These are phyloP conservation scores for Bhutanitis thaidina DNA, from an alignment of 2,888 invertebrate genomes.

Conservation along the genomic window DNA sequence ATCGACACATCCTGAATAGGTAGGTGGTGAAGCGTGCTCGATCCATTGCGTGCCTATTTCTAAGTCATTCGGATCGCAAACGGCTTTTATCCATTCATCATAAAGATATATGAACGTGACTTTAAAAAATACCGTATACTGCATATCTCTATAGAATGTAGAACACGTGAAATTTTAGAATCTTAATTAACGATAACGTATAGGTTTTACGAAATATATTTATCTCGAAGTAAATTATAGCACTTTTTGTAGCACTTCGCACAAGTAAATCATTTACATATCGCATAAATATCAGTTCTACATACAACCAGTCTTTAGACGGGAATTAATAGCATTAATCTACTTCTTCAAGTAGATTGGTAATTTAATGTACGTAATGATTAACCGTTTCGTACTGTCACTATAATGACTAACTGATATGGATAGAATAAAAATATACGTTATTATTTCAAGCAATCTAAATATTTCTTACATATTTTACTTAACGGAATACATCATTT, in stretches of 20 bases:
- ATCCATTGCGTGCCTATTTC: slow-evolving; percentile 36
- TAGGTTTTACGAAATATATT: slow-evolving; percentile 12
- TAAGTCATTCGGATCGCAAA: slow-evolving; percentile 30
- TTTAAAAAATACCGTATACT: background rate
- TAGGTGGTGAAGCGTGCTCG: slow-evolving; percentile 68
- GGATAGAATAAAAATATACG: slow-evolving; percentile 14
- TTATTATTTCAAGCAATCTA: slow-evolving; percentile 19
- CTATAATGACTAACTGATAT: slow-evolving; percentile 20
- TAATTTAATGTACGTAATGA: slow-evolving; percentile 22
- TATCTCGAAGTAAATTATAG: slow-evolving; percentile 21
- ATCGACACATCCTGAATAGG: slow-evolving; percentile 74
- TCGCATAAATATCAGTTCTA: slow-evolving; percentile 22
- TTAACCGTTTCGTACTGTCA: slow-evolving; percentile 18
- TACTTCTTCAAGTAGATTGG: slow-evolving; percentile 20
- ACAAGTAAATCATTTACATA: slow-evolving; percentile 22
- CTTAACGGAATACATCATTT: too few relatives aligned
- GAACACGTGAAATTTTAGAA: slow-evolving; percentile 8
- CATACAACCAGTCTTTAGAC: slow-evolving; percentile 22
- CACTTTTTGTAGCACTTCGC: slow-evolving; percentile 20
- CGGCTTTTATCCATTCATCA: slow-evolving; percentile 64
- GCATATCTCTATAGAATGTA: background rate
- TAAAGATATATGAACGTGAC: slow-evolving; percentile 14
- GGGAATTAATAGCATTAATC: slow-evolving; percentile 22
- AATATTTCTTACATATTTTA: slow-evolving; percentile 2
- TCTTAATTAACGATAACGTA: slow-evolving; percentile 12